phyloP scores from a whole-genome alignment of 2,888 invertebrate species.

The Drosophila mimica region DNA sequence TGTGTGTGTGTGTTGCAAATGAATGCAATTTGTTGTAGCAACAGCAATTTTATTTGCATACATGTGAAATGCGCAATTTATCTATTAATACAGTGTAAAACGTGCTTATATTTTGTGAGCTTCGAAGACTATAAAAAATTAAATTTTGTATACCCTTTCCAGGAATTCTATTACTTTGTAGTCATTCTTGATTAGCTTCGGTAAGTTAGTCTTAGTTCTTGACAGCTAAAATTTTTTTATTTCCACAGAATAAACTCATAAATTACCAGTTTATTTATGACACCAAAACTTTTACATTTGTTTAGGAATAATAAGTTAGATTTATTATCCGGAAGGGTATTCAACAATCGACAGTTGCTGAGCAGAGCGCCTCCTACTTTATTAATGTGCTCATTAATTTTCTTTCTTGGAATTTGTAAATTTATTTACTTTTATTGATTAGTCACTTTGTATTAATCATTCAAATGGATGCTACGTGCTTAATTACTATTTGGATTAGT shows the following conservation, averaged over 20 bases:
- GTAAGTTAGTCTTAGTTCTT: neutral
- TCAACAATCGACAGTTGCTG: neutral
- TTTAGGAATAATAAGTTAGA: neutral
- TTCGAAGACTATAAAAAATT: neutral
- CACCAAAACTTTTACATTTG: neutral
- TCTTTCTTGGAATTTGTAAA: constrained; percentile 19
- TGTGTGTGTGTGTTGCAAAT: neutral
- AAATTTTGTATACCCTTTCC: neutral
- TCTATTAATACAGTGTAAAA: constrained; percentile 19
- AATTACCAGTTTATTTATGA: neutral
- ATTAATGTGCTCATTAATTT: constrained; percentile 13
- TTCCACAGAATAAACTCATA: neutral
- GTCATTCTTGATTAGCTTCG: neutral
- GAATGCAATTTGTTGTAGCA: constrained; percentile 11
- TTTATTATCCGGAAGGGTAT: neutral
- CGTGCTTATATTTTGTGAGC: constrained; percentile 31
- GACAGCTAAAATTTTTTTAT: neutral
- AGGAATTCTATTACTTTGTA: too few relatives aligned
- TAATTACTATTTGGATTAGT: constrained; percentile 14
- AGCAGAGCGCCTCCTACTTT: neutral
- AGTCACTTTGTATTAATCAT: constrained; percentile 14
- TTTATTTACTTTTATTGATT: constrained; percentile 22
- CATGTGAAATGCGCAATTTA: constrained; percentile 13
- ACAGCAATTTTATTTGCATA: neutral
- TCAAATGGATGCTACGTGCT: constrained; percentile 40